Base-by-base conservation (phyloP, 2,797 vertebrate species). In the Sphenodon punctatus region DNA sequence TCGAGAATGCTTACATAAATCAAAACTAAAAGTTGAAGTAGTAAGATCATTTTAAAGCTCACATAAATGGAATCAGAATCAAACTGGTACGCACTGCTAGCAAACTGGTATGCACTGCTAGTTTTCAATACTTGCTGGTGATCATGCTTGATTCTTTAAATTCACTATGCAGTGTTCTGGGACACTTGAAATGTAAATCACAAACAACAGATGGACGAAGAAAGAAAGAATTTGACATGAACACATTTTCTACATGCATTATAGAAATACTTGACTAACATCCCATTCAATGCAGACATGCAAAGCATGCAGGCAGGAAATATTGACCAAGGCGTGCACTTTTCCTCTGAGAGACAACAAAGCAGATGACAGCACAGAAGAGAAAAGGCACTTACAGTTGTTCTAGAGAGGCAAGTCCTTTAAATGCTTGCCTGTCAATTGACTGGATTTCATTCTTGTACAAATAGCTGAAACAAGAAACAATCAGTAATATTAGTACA, bases 401-500 rank as follows among this genome's bases (percentile, higher is more conserved):
- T 90, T 99, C 99, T 96, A 99, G 98, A 97, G 98, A 99, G 96
- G 97, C 97, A 97, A 99, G 99, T 96, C 99, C 99, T 96, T 98
- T 98, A 98, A 99, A 99, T 91, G 99, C 98, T 96, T 99, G 97
- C 97, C 97, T 98, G 98, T 99, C 98, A 97, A 99, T 97, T 96
- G 98, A 96, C 96, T 99, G 98, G 97, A 99, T 99, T 98, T 99
- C 98, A 98, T 99, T 99, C 98, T 99, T 99, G 99, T 99, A 99
- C 97, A 99, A 97, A 97, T 99, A 99, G 97, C 98, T 99, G 98
- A 95, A 98, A 98, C 95, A 96, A 98, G 97, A 98, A 97, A 99
- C 95, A 97, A 95, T 97, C 95, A 96, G 95, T 94, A 92, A 95
- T 93, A 95, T 99, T 98, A 98, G 97, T 96, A 94, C 96, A 96